Evolutionary conservation across 1,140 invertebrate species (phyloP), one percentile per base, ranked within the genome.

Genomic region (Telenomus remus): DNA sequence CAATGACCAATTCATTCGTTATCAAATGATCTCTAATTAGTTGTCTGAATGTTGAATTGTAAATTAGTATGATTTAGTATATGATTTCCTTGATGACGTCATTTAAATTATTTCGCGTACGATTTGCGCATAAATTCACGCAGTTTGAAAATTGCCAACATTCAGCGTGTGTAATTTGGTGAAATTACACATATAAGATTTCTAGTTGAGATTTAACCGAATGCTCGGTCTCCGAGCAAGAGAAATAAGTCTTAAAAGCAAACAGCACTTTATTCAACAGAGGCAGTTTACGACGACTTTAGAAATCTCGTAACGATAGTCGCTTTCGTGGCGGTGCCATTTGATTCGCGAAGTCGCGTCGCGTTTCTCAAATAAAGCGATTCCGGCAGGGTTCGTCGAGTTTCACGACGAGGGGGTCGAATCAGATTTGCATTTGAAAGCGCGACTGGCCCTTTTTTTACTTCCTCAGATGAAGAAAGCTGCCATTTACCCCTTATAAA

Each of bases 381-480:
- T 73, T 71, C 59, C 54, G 63, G 27, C 42, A 51, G 63, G 63
- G 54, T 57, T 72, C 61, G 54, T 12, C 13, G 42, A 65, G 64
- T 78, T 78, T 70, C 59, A 59, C 51, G 64, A 64, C 57, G 61
- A 49, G 56, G 65, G 47, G 51, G 66, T 47, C 34, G 34, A 64
- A 76, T 5, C 79, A 63, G 77, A 79, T 79, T 81, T 79, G 55
- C 78, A 79, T 79, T 61, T 79, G 70, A 79, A 79, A 81, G 54
- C 55, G 50, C 60, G 59, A 71, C 55, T 73, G 59, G 65, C 56
- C 59, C 60, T 76, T 60, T 63, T 64, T 72, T 33, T 46, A 35
- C 10, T 35, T 10, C 5, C 34, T 35, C 5, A 35, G 10, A 35
- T 6, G 34, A 10, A 5, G 10, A 35, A 7, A 46, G 55, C 49